Evolutionary conservation across 1,140 invertebrate species (phyloP).

Genomic region (Drosophila equinoxialis): DNA sequence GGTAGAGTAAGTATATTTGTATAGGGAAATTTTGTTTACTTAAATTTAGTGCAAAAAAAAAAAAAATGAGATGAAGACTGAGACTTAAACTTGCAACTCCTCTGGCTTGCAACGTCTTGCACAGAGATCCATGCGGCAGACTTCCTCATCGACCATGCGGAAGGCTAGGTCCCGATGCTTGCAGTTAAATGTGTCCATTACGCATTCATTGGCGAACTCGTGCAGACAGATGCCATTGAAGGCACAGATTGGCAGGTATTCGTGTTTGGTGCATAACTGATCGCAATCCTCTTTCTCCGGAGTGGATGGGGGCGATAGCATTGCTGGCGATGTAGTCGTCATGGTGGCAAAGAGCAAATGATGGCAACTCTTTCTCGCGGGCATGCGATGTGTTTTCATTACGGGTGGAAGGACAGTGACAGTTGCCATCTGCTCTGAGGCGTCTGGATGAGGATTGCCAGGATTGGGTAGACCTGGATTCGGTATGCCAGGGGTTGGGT

Average conservation of each 20-base stretch:
- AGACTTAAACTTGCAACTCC: slow-evolving; percentile 41
- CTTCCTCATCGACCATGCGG: slow-evolving; percentile 56
- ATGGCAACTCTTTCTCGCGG: slow-evolving; percentile 46
- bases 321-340: slow-evolving; percentile 16
- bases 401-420: slow-evolving; percentile 23
- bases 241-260: slow-evolving; percentile 66
- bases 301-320: slow-evolving; percentile 10
- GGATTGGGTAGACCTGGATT: slow-evolving; percentile 29
- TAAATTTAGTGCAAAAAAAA: no score
- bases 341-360: slow-evolving; percentile 45
- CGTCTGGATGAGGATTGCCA: slow-evolving; percentile 19
- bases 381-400: slow-evolving; percentile 20
- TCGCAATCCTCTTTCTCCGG: slow-evolving; percentile 51
- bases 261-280: slow-evolving; percentile 68
- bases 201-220: slow-evolving; percentile 74
- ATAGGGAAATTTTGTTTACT: no score
- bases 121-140: slow-evolving; percentile 51
- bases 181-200: slow-evolving; percentile 73
- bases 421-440: slow-evolving; percentile 39
- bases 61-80: no score
- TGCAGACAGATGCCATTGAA: slow-evolving; percentile 67
- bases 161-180: slow-evolving; percentile 58
- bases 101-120: slow-evolving; percentile 53
- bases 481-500: slow-evolving; percentile 41
- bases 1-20: no score